These are phyloP conservation scores for Zaprionus africanus DNA, from an alignment of 1,140 invertebrate genomes.

Conservation along the genomic window DNA sequence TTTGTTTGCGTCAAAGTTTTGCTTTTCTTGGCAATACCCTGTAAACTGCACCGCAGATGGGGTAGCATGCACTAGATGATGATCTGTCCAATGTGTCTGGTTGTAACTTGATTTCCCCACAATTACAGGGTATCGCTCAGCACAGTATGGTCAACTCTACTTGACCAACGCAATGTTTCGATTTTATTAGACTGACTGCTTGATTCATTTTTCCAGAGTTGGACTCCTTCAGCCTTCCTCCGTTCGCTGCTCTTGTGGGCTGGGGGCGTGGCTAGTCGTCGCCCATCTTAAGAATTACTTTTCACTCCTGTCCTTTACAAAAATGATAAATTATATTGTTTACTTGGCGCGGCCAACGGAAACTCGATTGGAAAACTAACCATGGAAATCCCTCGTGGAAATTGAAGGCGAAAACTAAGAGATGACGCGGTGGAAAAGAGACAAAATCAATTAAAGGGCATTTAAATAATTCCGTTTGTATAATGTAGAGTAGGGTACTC, in stretches of 20 bases:
- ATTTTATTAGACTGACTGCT: conserved; percentile 30
- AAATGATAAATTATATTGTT: conserved; percentile 78
- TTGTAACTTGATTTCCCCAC: too few species aligned
- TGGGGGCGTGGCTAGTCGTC: conserved; percentile 21
- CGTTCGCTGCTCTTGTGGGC: too few species aligned
- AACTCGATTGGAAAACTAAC: not conserved
- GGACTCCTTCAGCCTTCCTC: too few species aligned
- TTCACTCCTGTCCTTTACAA: conserved; percentile 17
- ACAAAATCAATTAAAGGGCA: too few species aligned
- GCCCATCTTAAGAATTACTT: conserved; percentile 35
- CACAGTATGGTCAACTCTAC: not conserved
- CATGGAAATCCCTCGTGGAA: not conserved
- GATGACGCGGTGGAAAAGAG: too few species aligned
- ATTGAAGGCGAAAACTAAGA: not conserved
- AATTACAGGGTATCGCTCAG: not conserved
- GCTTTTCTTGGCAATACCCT: conserved; percentile 32
- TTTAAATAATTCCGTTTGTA: too few species aligned
- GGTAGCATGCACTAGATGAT: conserved; percentile 4
- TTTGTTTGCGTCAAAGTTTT: conserved; percentile 75
- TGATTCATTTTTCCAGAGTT: not conserved
- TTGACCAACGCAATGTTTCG: not conserved
- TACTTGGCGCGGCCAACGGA: conserved; percentile 55
- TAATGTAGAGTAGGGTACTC: too few species aligned
- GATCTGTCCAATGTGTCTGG: too few species aligned
- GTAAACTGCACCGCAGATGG: not conserved